A percentile compares a stretch with the other conserved stretches of the same genome.
phyloP scores from a whole-genome alignment of 2,888 invertebrate genomes.

The Diloba caeruleocephala region DNA sequence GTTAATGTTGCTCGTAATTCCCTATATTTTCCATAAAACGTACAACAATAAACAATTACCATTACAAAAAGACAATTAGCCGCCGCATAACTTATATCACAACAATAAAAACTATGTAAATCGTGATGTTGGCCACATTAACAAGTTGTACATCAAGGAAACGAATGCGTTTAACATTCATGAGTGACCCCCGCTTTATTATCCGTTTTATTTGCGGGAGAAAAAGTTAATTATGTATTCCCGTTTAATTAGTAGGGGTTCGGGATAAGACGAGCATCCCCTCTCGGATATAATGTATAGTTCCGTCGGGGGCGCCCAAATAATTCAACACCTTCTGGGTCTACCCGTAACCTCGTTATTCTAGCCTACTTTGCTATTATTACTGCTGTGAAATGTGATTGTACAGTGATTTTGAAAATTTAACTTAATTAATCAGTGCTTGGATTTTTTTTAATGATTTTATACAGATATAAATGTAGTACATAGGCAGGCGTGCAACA shows the following conservation, averaged over 20 bases:
- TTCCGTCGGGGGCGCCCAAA: constrained; percentile 24
- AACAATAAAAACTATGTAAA: constrained; percentile 33
- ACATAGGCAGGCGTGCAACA: too few species aligned
- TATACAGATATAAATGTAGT: too few species aligned
- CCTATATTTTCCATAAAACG: constrained; percentile 3
- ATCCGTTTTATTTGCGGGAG: constrained; percentile 35
- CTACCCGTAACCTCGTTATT: constrained; percentile 13
- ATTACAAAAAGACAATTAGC: constrained; percentile 15
- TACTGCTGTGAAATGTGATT: not conserved
- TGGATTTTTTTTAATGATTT: not conserved
- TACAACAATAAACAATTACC: constrained; percentile 20
- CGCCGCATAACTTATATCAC: constrained; percentile 6
- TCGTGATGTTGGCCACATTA: constrained; percentile 5
- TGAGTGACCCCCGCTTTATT: constrained; percentile 46
- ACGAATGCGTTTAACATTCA: constrained; percentile 39
- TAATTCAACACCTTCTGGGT: constrained; percentile 43
- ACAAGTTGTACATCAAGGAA: constrained; percentile 18
- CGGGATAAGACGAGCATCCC: constrained; percentile 21
- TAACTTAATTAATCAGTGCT: not conserved
- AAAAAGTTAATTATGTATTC: constrained; percentile 54
- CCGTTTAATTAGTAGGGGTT: constrained; percentile 49
- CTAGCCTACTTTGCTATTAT: constrained; percentile 3
- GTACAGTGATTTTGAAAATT: not conserved
- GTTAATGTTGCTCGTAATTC: too few species aligned
- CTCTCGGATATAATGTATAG: constrained; percentile 47